These are phyloP conservation scores for Andrena minutula DNA, from an alignment of 2,888 invertebrate genomes.

Conservation along the genomic window DNA sequence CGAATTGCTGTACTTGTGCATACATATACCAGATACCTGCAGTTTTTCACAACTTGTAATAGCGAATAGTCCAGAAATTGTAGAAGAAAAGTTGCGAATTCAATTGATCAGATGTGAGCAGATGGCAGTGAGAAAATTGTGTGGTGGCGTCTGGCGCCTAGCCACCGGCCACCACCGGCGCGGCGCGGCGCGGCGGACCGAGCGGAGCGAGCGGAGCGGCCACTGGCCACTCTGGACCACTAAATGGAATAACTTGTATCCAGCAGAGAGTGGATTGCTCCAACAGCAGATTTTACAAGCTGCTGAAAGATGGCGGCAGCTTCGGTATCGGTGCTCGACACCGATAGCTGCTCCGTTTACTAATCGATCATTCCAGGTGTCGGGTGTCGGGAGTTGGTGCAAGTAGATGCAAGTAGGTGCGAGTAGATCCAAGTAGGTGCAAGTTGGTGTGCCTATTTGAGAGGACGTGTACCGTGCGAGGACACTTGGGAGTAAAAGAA, in stretches of 20 bases:
- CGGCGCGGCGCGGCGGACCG: no score
- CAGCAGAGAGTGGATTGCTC: background rate
- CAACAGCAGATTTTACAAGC: constrained; percentile 4
- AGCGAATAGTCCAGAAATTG: background rate
- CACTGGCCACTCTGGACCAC: background rate
- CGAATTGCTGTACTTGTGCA: background rate
- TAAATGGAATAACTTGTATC: background rate
- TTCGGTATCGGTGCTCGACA: constrained; percentile 60
- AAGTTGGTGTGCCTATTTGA: constrained; percentile 62
- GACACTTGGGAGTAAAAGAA: constrained; percentile 54
- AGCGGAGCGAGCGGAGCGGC: no score
- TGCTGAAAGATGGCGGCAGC: constrained; percentile 55
- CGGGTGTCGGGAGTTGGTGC: constrained; percentile 59
- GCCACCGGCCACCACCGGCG: no score
- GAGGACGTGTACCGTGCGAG: constrained; percentile 56
- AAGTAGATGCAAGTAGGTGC: constrained; percentile 31
- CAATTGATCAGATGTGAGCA: no score
- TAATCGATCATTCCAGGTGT: constrained; percentile 80
- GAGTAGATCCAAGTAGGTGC: constrained; percentile 53
- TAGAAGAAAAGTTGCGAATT: no score
- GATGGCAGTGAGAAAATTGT: no score
- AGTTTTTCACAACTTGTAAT: background rate
- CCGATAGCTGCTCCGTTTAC: constrained; percentile 70
- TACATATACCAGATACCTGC: background rate
- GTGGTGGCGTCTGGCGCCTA: no score